Base-by-base conservation (phyloP, 2,797 vertebrate genomes). In the Labroides dimidiatus region DNA sequence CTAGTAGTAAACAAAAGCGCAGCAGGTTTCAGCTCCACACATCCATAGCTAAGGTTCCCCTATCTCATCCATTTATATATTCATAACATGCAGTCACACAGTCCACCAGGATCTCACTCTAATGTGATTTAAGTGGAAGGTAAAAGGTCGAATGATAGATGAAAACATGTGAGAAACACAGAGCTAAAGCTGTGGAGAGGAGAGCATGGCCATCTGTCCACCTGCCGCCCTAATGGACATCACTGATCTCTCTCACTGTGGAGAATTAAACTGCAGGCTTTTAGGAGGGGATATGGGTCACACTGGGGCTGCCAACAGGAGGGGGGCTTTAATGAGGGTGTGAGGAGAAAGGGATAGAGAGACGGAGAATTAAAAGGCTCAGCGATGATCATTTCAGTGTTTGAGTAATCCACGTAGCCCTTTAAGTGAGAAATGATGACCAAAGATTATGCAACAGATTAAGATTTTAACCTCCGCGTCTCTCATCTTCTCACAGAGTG, bases 401-500 rank as follows among this genome's bases (percentile, higher is more conserved):
- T 72, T 76, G 56, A 51, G 51, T 66, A 41, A 74, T 62, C 36
- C 21, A n/a, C 48, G 14, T 1, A 12, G 42, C 41, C 16, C n/a
- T 60, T 27, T 12, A 16, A 56, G 17, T 36, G 2, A 36, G 24
- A 59, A 45, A 51, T 13, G 39, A 33, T n/a, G 6, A 23, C 47
- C 10, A 55, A 30, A 39, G 39, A 64, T 15, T 21, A 43, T 21
- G 61, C 41, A 23, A 45, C 7, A 55, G 16, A 36, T 64, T 64
- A 45, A n/a, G 55, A 57, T 23, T 4, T 44, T 19, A 3, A 41
- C 9, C 0, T 41, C 13, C 14, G 20, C 52, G 17, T 44, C 20
- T 71, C 9, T 58, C 1, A 58, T 73, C 21, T 48, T 11, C 57
- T 70, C 84, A 43, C 92, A 99, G 98, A 99, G 85, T 99, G 97